Conservation (phyloP, 92 coral and sea anemone species). For the Porites rus region DNA sequence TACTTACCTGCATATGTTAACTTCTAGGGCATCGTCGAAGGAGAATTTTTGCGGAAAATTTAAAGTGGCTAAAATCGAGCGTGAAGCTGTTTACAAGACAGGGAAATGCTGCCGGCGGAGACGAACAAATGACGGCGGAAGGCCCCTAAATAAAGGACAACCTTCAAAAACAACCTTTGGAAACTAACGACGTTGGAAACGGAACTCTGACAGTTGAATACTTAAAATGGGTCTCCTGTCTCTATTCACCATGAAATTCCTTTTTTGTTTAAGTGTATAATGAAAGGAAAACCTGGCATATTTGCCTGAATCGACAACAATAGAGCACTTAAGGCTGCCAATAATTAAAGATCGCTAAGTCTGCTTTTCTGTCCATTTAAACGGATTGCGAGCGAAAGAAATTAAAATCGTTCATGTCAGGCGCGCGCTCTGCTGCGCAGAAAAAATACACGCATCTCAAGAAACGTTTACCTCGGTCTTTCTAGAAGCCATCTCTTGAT, state of each 20-base stretch:
- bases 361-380: slow-evolving; percentile 7
- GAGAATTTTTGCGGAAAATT: not conserved
- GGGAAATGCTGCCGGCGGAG: not conserved
- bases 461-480: not conserved
- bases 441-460: not conserved
- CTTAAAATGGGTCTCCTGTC: slow-evolving; percentile 34
- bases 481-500: not conserved
- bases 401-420: not conserved
- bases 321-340: slow-evolving; percentile 29
- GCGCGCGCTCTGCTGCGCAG: not conserved
- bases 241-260: slow-evolving; percentile 22
- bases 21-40: not conserved
- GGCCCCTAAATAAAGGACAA: slow-evolving; percentile 1
- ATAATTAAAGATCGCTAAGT: slow-evolving; percentile 19
- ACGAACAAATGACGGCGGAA: not conserved
- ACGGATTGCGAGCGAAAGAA: slow-evolving; percentile 8
- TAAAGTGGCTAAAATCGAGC: not conserved
- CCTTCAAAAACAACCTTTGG: not conserved
- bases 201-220: slow-evolving; percentile 32
- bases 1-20: not conserved
- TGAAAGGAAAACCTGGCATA: slow-evolving; percentile 35
- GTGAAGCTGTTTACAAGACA: not conserved
- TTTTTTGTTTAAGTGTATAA: slow-evolving; percentile 37
- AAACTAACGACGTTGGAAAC: slow-evolving; percentile 16
- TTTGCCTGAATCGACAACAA: slow-evolving; percentile 27